These are phyloP conservation scores for Heliconius hortense DNA, from an alignment of 2,888 invertebrate genomes.

Conservation along the genomic window DNA sequence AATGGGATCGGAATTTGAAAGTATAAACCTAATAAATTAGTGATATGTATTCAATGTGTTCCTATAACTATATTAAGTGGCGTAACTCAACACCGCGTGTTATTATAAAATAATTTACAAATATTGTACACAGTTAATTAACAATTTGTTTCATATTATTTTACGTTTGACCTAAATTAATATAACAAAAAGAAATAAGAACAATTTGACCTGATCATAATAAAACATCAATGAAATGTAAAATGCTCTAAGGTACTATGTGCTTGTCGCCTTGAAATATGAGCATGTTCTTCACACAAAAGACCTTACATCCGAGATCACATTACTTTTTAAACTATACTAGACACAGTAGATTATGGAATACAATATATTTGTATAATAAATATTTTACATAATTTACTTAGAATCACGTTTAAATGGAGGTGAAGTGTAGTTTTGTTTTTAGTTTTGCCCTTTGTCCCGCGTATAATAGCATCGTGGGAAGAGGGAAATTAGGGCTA, in stretches of 20 bases:
- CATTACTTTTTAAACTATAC: conserved; percentile 7
- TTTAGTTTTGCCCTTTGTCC: not conserved
- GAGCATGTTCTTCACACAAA: not conserved
- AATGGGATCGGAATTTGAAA: no score
- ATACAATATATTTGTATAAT: not conserved
- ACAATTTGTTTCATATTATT: no score
- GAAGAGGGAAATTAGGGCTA: not conserved
- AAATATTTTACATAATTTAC: not conserved
- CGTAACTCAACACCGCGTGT: no score
- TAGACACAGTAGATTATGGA: not conserved
- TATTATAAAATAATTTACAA: no score
- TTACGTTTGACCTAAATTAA: no score
- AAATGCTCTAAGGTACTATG: not conserved
- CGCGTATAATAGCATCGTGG: no score
- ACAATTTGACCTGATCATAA: not conserved
- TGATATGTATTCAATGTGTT: no score
- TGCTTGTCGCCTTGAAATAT: not conserved
- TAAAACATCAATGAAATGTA: not conserved
- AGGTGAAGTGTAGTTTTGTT: no score
- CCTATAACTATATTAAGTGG: no score
- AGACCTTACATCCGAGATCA: not conserved
- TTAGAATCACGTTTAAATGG: no score
- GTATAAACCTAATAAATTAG: no score
- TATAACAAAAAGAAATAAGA: not conserved
- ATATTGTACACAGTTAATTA: no score